A percentile compares a stretch with the other conserved stretches of the same genome.
These are phyloP conservation scores for Amblyjoppa proteus DNA, from an alignment of 2,888 invertebrate species.

Conservation along the genomic window DNA sequence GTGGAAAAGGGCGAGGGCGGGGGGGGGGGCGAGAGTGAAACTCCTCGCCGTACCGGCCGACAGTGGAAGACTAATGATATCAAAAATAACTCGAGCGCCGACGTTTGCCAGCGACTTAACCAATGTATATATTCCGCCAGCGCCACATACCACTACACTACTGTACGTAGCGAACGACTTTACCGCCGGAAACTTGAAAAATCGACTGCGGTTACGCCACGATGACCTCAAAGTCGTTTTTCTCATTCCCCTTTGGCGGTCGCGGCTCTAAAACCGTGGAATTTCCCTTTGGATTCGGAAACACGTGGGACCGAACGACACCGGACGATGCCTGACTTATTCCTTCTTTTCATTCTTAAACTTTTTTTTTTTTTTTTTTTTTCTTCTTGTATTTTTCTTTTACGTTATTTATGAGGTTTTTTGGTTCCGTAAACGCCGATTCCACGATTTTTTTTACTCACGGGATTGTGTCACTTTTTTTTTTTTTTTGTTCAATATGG, in stretches of 20 bases:
- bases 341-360: too few relatives aligned
- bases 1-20: constrained; percentile 15
- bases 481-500: too few relatives aligned
- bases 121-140: constrained; percentile 12
- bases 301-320: constrained; percentile 27
- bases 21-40: constrained; percentile 16
- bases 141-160: not conserved
- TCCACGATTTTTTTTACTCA: too few relatives aligned
- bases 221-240: constrained; percentile 63
- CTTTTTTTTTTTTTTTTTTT: not conserved
- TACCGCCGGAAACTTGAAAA: constrained; percentile 56
- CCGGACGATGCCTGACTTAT: not conserved
- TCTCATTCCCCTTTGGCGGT: constrained; percentile 39
- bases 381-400: not conserved
- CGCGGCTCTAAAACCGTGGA: constrained; percentile 39
- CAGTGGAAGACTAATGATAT: constrained; percentile 67
- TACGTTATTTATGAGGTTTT: not conserved
- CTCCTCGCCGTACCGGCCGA: constrained; percentile 42
- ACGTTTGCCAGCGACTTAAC: constrained; percentile 20
- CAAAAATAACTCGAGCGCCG: constrained; percentile 64
- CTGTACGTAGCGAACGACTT: constrained; percentile 25
- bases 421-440: too few relatives aligned
- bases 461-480: too few relatives aligned
- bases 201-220: constrained; percentile 60
- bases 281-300: constrained; percentile 56